phyloP scores from a whole-genome alignment of 2,888 invertebrate species.

The Acanthosepion pharaonis region DNA sequence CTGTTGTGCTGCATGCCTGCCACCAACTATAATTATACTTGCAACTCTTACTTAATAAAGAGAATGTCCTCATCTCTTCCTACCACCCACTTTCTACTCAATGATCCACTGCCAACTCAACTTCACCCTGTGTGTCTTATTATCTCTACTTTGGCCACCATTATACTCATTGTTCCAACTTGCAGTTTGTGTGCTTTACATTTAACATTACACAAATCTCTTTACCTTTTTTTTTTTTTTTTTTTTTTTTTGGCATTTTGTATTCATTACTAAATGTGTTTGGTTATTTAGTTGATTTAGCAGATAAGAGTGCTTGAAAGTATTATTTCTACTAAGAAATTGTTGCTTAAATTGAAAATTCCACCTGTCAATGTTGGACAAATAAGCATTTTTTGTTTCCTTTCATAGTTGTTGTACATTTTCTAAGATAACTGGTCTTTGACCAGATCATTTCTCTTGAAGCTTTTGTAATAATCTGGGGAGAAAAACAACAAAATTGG shows the following conservation, averaged over 20 bases:
- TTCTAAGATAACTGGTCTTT: too few relatives aligned
- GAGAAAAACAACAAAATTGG: too few relatives aligned
- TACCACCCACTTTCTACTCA: neutral
- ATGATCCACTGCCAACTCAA: neutral
- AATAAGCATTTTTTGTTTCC: too few relatives aligned
- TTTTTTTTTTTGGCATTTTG: neutral
- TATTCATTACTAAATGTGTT: neutral
- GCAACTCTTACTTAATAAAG: neutral
- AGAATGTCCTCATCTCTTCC: neutral
- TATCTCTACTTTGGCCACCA: neutral
- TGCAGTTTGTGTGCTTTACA: neutral
- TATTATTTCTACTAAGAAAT: neutral
- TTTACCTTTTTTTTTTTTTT: neutral
- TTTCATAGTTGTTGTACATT: too few relatives aligned
- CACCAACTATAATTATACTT: neutral
- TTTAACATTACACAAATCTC: neutral
- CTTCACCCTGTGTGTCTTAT: neutral
- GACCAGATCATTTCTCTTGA: too few relatives aligned
- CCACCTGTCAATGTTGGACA: too few relatives aligned
- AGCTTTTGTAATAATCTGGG: too few relatives aligned
- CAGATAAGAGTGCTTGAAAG: neutral
- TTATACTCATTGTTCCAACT: neutral
- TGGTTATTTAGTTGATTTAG: neutral
- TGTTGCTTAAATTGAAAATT: too few relatives aligned
- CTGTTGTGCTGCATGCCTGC: neutral